phyloP scores from a whole-genome alignment of 2,113 vertebrate genomes.

The Nannobrachium achirus region DNA sequence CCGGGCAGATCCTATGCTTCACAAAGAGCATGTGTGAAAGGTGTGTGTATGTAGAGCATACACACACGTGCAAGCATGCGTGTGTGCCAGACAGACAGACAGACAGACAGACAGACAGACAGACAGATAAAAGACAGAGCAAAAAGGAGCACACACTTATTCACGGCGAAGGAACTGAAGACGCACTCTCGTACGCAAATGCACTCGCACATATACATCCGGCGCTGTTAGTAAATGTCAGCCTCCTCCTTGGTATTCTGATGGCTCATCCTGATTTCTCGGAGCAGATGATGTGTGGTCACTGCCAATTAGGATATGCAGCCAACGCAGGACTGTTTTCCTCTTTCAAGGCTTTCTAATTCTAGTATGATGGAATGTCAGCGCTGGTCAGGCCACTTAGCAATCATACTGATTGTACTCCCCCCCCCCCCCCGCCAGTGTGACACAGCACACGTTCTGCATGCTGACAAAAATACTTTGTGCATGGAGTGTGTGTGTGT shows the following conservation, averaged over 20 bases:
- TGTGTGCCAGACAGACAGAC: slow-evolving; percentile 8
- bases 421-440: slow-evolving; percentile 46
- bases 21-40: slow-evolving; percentile 17
- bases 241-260: slow-evolving; percentile 76
- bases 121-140: too few relatives aligned
- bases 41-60: slow-evolving; percentile 34
- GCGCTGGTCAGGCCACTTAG: slow-evolving; percentile 51
- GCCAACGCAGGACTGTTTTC: slow-evolving; percentile 28
- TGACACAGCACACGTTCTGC: slow-evolving; percentile 59
- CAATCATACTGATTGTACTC: slow-evolving; percentile 17
- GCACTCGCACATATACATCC: neutral
- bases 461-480: slow-evolving; percentile 70
- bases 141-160: too few relatives aligned
- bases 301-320: slow-evolving; percentile 68
- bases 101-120: slow-evolving; percentile 5
- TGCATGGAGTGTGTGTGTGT: neutral
- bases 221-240: slow-evolving; percentile 69
- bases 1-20: slow-evolving; percentile 24
- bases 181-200: neutral
- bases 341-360: slow-evolving; percentile 45
- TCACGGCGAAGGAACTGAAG: slow-evolving; percentile 42
- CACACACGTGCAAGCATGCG: slow-evolving; percentile 8
- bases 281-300: slow-evolving; percentile 67
- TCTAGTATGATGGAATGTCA: slow-evolving; percentile 29
- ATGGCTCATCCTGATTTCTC: slow-evolving; percentile 66